These are phyloP conservation scores for Scaptomyza flava DNA, from an alignment of 2,888 invertebrate species.

Conservation along the genomic window DNA sequence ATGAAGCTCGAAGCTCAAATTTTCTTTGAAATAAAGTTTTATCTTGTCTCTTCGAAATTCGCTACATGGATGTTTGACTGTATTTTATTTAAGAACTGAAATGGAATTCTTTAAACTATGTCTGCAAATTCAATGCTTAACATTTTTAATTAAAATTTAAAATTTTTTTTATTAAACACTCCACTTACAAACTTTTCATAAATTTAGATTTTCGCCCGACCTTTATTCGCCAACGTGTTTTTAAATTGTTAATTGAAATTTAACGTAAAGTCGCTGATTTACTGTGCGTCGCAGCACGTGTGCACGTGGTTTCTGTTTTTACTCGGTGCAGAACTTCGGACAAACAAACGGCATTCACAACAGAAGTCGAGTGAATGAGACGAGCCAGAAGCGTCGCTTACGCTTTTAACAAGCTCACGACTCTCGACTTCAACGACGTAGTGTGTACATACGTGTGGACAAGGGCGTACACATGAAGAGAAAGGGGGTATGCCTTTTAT, in stretches of 20 bases:
- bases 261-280: slow-evolving; percentile 6
- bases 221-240: slow-evolving; percentile 7
- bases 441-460: too few relatives aligned
- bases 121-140: too few relatives aligned
- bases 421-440: slow-evolving; percentile 2
- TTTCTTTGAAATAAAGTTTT: too few relatives aligned
- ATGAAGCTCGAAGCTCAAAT: too few relatives aligned
- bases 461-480: not conserved
- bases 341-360: slow-evolving; percentile 21
- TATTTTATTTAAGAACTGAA: not conserved
- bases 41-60: too few relatives aligned
- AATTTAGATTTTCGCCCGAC: not conserved
- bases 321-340: slow-evolving; percentile 40
- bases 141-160: too few relatives aligned
- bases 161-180: not conserved
- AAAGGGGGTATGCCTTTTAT: not conserved
- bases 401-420: not conserved
- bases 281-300: slow-evolving; percentile 12
- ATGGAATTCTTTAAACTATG: not conserved
- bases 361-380: slow-evolving; percentile 21
- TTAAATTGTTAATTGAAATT: slow-evolving; percentile 3
- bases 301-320: slow-evolving; percentile 70
- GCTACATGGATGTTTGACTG: too few relatives aligned
- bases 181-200: slow-evolving; percentile 17
- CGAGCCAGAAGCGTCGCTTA: slow-evolving; percentile 7